Evolutionary conservation across 2,113 vertebrate genomes (phyloP).

Genomic region (Mesocricetus auratus): DNA sequence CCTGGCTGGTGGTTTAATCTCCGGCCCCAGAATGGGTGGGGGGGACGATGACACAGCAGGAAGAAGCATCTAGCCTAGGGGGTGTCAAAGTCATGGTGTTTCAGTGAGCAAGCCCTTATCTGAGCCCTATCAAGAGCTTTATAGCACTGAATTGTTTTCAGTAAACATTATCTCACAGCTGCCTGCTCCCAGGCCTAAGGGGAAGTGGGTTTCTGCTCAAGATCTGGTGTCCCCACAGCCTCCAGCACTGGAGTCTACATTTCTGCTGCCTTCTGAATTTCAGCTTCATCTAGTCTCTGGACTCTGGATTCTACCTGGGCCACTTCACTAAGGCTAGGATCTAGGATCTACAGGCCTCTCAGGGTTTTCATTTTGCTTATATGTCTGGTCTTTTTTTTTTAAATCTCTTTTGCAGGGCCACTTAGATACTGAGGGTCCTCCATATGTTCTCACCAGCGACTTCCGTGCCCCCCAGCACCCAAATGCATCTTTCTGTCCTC

Average conservation of each 20-base stretch:
- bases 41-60: too few relatives aligned
- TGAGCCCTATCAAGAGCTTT: too few relatives aligned
- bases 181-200: too few relatives aligned
- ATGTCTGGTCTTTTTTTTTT: neutral
- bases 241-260: accelerated
- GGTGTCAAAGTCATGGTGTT: too few relatives aligned
- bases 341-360: neutral
- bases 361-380: neutral
- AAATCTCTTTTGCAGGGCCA: neutral
- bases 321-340: neutral
- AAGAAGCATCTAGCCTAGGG: too few relatives aligned
- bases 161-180: too few relatives aligned
- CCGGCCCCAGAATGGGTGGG: too few relatives aligned
- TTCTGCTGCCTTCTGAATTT: neutral
- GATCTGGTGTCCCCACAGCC: too few relatives aligned
- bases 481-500: neutral
- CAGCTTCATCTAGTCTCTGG: neutral
- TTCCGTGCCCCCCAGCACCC: neutral
- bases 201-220: too few relatives aligned
- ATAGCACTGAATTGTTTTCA: too few relatives aligned
- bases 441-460: neutral
- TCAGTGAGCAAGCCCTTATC: too few relatives aligned
- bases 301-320: neutral
- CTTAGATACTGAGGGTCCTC: neutral
- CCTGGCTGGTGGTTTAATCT: too few relatives aligned